Evolutionary conservation across 2,888 invertebrate species (phyloP).

Genomic region (Sialis fuliginosa): DNA sequence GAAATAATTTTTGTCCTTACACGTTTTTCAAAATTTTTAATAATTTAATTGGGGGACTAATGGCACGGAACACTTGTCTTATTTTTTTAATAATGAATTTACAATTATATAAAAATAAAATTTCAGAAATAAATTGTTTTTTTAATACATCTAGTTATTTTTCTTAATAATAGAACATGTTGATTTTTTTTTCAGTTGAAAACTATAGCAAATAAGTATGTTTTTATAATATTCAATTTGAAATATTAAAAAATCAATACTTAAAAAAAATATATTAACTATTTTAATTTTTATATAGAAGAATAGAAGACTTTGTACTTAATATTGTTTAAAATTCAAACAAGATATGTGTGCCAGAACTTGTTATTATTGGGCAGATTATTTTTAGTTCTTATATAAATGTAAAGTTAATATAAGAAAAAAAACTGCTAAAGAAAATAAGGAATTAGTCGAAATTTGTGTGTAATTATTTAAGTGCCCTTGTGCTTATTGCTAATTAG

Average conservation of each 20-base stretch:
- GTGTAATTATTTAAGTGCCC: too few species aligned
- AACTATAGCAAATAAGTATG: too few species aligned
- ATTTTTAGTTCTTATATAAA: not conserved
- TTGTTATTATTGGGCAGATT: not conserved
- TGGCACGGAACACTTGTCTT: too few species aligned
- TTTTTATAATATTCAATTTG: too few species aligned
- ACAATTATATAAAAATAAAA: too few species aligned
- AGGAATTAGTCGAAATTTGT: not conserved
- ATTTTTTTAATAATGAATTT: too few species aligned
- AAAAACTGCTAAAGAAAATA: not conserved
- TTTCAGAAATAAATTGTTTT: too few species aligned
- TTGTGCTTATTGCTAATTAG: not conserved
- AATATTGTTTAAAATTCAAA: not conserved
- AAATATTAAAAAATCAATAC: not conserved
- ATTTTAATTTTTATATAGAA: not conserved
- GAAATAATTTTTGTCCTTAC: too few species aligned
- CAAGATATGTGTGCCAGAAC: not conserved
- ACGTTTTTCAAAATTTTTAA: too few species aligned
- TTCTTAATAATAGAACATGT: not conserved
- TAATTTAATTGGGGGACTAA: too few species aligned
- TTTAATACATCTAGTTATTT: not conserved
- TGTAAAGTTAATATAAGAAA: not conserved
- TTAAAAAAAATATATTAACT: not conserved
- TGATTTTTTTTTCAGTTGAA: not conserved
- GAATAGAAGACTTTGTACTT: not conserved